Evolutionary conservation across 2,888 invertebrate species (phyloP).

Genomic region (Limnephilus rhombicus): DNA sequence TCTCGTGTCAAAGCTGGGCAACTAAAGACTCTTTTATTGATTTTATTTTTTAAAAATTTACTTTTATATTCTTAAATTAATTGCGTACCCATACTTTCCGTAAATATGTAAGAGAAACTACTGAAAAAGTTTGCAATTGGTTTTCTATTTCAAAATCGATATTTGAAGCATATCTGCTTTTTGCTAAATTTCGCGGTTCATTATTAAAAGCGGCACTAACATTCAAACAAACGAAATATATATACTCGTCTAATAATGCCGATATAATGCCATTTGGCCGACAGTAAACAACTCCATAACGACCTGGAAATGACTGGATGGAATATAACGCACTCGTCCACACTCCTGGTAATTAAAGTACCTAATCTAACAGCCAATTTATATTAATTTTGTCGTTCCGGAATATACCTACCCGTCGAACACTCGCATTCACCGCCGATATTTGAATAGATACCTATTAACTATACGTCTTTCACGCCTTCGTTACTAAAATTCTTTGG

Average conservation of each 20-base stretch:
- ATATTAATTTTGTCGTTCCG: background rate
- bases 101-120: too few relatives aligned
- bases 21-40: too few relatives aligned
- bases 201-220: background rate
- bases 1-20: too few relatives aligned
- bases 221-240: background rate
- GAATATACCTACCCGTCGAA: background rate
- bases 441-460: background rate
- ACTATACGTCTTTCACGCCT: background rate
- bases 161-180: background rate
- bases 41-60: too few relatives aligned
- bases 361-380: background rate
- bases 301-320: background rate
- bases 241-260: background rate
- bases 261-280: slow-evolving; percentile 19
- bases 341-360: background rate
- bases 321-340: slow-evolving; percentile 9
- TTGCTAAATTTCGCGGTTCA: background rate
- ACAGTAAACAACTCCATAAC: slow-evolving; percentile 33
- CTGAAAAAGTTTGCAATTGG: background rate
- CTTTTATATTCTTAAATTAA: too few relatives aligned
- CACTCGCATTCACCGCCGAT: background rate
- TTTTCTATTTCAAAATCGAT: background rate
- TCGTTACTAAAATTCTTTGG: background rate
- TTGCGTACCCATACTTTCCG: too few relatives aligned